Percentiles rank a stretch among this genome's conserved stretches.
Evolutionary conservation across 2,797 vertebrate species (phyloP).

Genomic region (Acestrorhynchus altus): DNA sequence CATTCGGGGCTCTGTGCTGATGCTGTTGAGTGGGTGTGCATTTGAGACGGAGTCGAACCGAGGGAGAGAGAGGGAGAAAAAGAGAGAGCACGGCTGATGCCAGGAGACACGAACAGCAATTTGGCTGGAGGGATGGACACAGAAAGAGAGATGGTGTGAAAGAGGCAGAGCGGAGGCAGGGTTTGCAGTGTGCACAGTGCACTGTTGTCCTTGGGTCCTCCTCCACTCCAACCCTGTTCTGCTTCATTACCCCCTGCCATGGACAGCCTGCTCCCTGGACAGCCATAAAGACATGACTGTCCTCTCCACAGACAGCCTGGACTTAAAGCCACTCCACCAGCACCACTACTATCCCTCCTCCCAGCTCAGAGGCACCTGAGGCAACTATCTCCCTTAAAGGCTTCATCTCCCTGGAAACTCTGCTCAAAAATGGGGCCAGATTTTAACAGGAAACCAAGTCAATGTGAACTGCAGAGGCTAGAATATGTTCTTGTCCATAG

Average conservation of each 20-base stretch:
- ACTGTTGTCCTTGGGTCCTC: constrained; percentile 74
- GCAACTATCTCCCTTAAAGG: constrained; percentile 31
- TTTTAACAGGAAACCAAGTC: background rate
- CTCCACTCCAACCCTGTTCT: constrained; percentile 72
- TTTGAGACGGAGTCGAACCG: constrained; percentile 9
- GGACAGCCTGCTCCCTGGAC: constrained; percentile 78
- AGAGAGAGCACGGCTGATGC: constrained; percentile 36
- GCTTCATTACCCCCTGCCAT: constrained; percentile 80
- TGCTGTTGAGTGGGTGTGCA: constrained; percentile 47
- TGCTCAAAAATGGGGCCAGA: background rate
- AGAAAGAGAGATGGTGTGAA: constrained; percentile 42
- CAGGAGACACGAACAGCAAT: constrained; percentile 36
- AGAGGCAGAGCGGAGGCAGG: constrained; percentile 44
- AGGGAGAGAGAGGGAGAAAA: constrained; percentile 40
- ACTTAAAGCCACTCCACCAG: constrained; percentile 54
- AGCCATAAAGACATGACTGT: constrained; percentile 77
- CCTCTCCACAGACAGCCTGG: constrained; percentile 57
- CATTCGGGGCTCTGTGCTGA: constrained; percentile 57
- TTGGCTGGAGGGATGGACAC: constrained; percentile 32
- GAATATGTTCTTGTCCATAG: background rate
- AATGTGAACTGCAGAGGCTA: constrained; percentile 3
- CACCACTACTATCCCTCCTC: constrained; percentile 18
- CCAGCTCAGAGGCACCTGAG: constrained; percentile 16
- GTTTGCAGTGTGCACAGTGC: constrained; percentile 42
- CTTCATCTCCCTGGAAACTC: constrained; percentile 31